These are phyloP conservation scores for Balaenoptera acutorostrata DNA, from an alignment of 2,113 vertebrate species.

Conservation along the genomic window DNA sequence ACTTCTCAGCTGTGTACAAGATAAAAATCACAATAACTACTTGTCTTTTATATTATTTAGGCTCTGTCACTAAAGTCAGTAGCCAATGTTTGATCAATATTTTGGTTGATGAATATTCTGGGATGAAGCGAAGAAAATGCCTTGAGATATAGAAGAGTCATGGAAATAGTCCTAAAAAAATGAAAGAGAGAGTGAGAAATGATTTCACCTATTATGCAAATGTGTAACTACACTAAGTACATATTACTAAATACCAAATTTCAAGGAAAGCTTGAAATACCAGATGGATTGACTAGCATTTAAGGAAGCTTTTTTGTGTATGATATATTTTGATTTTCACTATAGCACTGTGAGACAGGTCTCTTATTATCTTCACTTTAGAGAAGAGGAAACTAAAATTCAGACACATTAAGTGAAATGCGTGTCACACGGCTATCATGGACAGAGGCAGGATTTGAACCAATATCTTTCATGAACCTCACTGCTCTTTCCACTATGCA, in stretches of 20 bases:
- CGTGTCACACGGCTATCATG: neutral
- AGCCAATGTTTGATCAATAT: neutral
- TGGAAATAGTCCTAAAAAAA: neutral
- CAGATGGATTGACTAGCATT: neutral
- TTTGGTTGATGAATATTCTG: neutral
- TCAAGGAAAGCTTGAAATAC: neutral
- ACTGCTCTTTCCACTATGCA: neutral
- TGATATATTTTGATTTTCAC: neutral
- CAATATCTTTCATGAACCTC: neutral
- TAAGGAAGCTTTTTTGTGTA: neutral
- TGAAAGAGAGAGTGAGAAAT: neutral
- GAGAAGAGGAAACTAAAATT: slow-evolving; percentile 30
- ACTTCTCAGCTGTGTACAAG: neutral
- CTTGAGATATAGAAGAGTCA: neutral
- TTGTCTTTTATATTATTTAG: neutral
- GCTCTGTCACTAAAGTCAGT: neutral
- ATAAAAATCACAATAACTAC: neutral
- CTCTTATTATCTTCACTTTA: neutral
- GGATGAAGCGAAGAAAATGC: neutral
- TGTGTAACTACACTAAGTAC: neutral
- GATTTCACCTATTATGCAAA: neutral
- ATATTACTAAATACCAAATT: neutral
- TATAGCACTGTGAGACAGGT: neutral
- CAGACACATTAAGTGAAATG: neutral
- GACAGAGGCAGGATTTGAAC: neutral